Evolutionary conservation across 1,140 invertebrate genomes (phyloP), one percentile per base, ranked within the genome.

Genomic region (Brachionus manjavacas): DNA sequence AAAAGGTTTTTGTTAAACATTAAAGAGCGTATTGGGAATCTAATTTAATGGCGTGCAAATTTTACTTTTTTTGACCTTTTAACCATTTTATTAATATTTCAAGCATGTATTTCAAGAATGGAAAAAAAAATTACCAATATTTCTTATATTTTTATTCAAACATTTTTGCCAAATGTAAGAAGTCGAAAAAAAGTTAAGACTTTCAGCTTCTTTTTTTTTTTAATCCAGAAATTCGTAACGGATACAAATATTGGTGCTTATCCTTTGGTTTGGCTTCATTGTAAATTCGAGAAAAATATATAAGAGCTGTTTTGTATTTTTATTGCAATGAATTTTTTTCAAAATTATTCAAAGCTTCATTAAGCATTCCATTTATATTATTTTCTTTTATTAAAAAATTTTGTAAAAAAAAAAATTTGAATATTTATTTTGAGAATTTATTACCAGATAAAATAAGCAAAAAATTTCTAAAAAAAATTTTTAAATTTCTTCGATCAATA

Each of bases 141-240:
- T 68, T 68, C 64, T 68, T 25, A 25, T 25, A 68, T 68, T 68
- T 28, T 23, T 16, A 12, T 68, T 28, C 3, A 68, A 8, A 28
- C 64, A 68, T 12, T 68, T 28, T 25, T 28, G 4, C 64, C 64
- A 68, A 1, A 68, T 2, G 25, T 68, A 31, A 23, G 16, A 68
- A 25, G 64, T 68, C 12, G 64, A 28, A 68, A 25, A 23, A 68
- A 68, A 68, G 28, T 68, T 28, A 23, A 68, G 16, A 23, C 12
- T 14, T 68, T 68, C 25, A 14, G 64, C 64, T 68, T 68, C 64
- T n/a, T 68, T 68, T 68, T 68, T 68, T 68, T 68, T 68, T 68
- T 68, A 68, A 25, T 4, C 64, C 64, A 12, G 64, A 68, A 28
- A 68, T 25, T 23, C 64, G 16, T 23, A 68, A 25, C 12, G 64